phyloP scores from a whole-genome alignment of 1,140 invertebrate genomes.

The Homarus americanus region DNA sequence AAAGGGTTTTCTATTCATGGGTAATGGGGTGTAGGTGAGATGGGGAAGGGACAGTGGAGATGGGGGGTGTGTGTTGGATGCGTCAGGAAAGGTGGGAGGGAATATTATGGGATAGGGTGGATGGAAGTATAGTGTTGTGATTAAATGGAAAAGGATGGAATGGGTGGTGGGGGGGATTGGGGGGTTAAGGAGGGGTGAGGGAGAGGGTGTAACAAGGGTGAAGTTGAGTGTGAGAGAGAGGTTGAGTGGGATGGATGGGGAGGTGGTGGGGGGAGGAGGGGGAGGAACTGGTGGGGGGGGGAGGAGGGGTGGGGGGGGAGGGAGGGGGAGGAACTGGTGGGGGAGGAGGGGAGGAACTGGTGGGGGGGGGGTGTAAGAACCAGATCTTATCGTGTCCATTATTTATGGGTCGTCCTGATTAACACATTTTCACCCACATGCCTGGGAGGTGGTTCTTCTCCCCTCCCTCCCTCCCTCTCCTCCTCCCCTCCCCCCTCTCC shows the following conservation, averaged over 20 bases:
- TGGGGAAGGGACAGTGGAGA: too few species aligned
- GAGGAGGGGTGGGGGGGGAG: background rate
- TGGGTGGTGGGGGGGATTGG: too few species aligned
- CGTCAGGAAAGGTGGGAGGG: too few species aligned
- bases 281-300: background rate
- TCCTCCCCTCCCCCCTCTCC: too few species aligned
- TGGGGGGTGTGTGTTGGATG: too few species aligned
- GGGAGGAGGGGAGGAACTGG: background rate
- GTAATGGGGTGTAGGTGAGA: too few species aligned
- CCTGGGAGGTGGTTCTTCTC: background rate
- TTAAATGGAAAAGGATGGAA: too few species aligned
- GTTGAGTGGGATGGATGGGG: background rate
- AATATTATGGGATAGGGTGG: background rate
- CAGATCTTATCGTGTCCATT: slow-evolving; percentile 15
- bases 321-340: background rate
- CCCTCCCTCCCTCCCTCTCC: too few species aligned
- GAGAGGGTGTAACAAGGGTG: background rate
- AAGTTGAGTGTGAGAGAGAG: background rate
- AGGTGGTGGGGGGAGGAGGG: background rate
- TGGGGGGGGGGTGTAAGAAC: background rate
- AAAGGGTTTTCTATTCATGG: too few species aligned
- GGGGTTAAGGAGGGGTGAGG: background rate
- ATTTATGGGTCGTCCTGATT: slow-evolving; percentile 30
- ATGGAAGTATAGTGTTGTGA: too few species aligned
- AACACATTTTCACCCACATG: slow-evolving; percentile 28